Evolutionary conservation across 2,113 vertebrate genomes (phyloP).

Genomic region (Ameiurus melas): DNA sequence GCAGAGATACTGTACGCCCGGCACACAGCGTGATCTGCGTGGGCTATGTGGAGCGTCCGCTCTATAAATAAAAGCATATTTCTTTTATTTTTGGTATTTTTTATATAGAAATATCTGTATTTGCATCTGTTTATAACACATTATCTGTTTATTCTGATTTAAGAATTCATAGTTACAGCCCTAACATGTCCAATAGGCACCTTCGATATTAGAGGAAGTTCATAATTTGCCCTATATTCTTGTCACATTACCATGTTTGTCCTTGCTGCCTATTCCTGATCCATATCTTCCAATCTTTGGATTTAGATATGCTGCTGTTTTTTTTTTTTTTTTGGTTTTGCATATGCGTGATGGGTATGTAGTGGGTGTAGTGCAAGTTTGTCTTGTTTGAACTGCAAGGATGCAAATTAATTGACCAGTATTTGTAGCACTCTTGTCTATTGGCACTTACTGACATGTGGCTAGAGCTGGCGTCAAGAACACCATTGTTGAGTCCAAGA

Average conservation of each 20-base stretch:
- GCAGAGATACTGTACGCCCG: neutral
- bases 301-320: neutral
- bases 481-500: neutral
- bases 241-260: neutral
- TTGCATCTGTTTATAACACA: neutral
- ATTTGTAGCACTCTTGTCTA: neutral
- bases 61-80: neutral
- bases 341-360: neutral
- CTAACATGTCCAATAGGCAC: neutral
- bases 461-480: neutral
- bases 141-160: neutral
- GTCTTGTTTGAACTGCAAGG: neutral
- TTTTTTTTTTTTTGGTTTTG: neutral
- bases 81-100: neutral
- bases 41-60: neutral
- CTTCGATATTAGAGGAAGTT: neutral
- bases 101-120: neutral
- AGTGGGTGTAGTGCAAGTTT: too few species aligned
- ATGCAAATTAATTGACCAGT: neutral
- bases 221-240: neutral
- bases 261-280: neutral
- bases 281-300: neutral
- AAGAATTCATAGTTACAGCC: neutral
- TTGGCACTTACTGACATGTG: neutral
- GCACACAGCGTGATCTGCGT: neutral